Conservation (phyloP, 2,797 vertebrate genomes). For the Odontamblyopus lacepedii region DNA sequence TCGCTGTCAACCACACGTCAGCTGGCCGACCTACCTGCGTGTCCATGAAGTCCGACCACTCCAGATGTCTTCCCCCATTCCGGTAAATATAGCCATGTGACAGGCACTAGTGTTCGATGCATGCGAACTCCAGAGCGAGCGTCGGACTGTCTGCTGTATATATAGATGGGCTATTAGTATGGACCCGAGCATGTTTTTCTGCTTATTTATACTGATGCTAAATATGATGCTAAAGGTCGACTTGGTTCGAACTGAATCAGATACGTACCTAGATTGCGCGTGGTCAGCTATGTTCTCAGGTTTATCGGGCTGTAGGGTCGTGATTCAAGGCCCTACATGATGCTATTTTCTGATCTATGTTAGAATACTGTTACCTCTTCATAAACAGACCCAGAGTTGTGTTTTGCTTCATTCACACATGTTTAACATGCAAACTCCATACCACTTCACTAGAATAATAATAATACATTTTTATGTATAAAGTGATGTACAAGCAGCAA, state of each 20-base stretch:
- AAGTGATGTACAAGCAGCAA: too few relatives aligned
- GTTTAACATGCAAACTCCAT: too few relatives aligned
- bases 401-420: too few relatives aligned
- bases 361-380: too few relatives aligned
- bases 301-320: too few relatives aligned
- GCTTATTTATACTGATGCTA: conserved; percentile 1
- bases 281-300: background rate
- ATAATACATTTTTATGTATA: too few relatives aligned
- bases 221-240: background rate
- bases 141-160: conserved; percentile 2
- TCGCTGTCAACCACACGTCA: conserved; percentile 41
- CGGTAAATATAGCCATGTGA: background rate
- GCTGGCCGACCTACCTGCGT: conserved; percentile 28
- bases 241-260: background rate
- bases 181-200: background rate
- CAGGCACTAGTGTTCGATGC: conserved; percentile 8
- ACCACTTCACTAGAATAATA: too few relatives aligned
- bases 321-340: too few relatives aligned
- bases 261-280: background rate
- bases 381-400: too few relatives aligned
- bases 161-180: conserved; percentile 5
- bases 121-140: conserved; percentile 5
- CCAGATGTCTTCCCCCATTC: background rate
- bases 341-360: too few relatives aligned
- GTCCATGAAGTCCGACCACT: conserved; percentile 14